Evolutionary conservation across 2,797 vertebrate genomes (phyloP).

Genomic region (Amblyraja radiata): DNA sequence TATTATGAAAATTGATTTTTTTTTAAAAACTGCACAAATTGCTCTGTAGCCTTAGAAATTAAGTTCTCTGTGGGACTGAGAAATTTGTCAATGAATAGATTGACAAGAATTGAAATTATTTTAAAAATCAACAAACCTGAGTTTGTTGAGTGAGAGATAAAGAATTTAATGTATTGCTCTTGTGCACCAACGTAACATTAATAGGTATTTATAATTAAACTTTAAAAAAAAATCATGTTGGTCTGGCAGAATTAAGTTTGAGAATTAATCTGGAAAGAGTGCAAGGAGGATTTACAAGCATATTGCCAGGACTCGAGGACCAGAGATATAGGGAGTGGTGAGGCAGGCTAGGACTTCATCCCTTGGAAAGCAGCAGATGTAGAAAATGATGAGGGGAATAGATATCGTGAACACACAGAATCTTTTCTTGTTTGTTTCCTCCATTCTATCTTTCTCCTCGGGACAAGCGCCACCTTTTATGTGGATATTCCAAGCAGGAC

Average conservation of each 20-base stretch:
- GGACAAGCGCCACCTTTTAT: background rate
- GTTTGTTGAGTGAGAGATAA: background rate
- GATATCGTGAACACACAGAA: too few species aligned
- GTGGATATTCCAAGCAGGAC: too few species aligned
- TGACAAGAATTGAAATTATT: background rate
- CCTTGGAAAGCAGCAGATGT: too few species aligned
- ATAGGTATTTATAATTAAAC: background rate
- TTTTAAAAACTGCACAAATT: background rate
- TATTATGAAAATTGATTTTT: background rate
- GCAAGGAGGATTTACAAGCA: too few species aligned
- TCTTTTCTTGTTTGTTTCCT: background rate
- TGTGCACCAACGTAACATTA: background rate
- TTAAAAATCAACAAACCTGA: background rate
- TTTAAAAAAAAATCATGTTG: background rate
- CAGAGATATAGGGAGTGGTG: too few species aligned
- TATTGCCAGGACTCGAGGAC: too few species aligned
- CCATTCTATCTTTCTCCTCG: background rate
- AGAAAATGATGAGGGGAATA: too few species aligned
- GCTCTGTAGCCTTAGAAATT: background rate
- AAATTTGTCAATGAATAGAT: background rate
- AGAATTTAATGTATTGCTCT: background rate
- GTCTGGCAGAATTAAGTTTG: background rate
- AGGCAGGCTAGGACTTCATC: too few species aligned
- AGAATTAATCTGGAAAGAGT: too few species aligned
- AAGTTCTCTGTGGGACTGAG: background rate